Percentiles rank a stretch among this genome's conserved stretches.
These are phyloP conservation scores for Scleropages formosus DNA, from an alignment of 2,797 vertebrate species.

Conservation along the genomic window DNA sequence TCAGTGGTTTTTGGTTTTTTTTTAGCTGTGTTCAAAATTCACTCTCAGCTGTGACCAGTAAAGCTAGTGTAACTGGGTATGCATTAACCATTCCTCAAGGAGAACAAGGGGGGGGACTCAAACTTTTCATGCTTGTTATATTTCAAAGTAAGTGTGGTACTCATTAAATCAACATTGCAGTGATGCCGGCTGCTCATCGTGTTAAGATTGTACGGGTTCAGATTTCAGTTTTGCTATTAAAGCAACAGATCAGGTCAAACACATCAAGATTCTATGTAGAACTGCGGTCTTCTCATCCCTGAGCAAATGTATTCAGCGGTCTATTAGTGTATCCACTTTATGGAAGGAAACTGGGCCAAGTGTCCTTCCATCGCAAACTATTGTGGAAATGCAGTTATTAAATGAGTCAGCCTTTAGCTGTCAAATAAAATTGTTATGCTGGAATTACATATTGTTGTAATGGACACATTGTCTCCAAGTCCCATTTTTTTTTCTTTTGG, in stretches of 20 bases:
- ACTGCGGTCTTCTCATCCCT: background rate
- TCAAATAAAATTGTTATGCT: background rate
- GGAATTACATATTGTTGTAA: background rate
- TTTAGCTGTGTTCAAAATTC: background rate
- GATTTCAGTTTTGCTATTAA: background rate
- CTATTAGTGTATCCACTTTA: background rate
- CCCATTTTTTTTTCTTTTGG: background rate
- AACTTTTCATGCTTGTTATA: background rate
- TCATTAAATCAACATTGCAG: background rate
- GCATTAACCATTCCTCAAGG: background rate
- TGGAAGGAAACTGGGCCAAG: too few relatives aligned
- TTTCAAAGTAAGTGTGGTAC: slow-evolving; percentile 4
- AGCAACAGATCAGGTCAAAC: background rate
- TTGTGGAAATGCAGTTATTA: slow-evolving; percentile 1
- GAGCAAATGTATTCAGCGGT: background rate
- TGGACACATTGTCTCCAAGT: background rate
- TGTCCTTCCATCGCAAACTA: slow-evolving; percentile 17
- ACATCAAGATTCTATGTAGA: background rate
- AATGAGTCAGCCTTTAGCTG: slow-evolving; percentile 5
- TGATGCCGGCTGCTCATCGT: background rate
- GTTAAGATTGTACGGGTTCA: background rate
- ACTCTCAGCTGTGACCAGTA: background rate
- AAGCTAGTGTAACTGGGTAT: background rate
- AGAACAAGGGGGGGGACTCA: background rate
- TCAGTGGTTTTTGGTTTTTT: background rate